Base-by-base conservation (phyloP, 2,113 vertebrate species). In the Dromaius novaehollandiae region DNA sequence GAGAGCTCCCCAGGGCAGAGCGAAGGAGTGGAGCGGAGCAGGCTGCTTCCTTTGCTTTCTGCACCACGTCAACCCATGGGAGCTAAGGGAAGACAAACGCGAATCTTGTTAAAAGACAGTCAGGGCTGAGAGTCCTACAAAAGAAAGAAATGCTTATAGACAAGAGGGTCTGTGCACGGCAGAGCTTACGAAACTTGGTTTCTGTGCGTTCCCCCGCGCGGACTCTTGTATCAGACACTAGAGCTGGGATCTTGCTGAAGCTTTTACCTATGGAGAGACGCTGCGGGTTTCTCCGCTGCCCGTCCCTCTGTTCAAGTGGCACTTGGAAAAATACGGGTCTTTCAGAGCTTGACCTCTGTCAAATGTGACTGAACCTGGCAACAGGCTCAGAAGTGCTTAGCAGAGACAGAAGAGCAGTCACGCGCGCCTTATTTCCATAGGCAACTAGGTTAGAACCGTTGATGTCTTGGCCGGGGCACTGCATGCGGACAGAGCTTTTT, bases 31-130 rank as follows among this genome's bases (percentile, higher is more conserved):
- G 73, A 84, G 78, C 2, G 1, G 80, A 83, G 55, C 18, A 90
- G 58, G 36, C 85, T 53, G 79, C 58, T 91, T 76, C 78, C 69
- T 87, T 83, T 66, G 66, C 85, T 79, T 68, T 82, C 60, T 71
- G 19, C 86, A 90, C 90, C 69, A 22, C 16, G 82, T 73, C 73
- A 84, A 63, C 48, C 51, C 86, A 69, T 55, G 69, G 93, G 92
- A 95, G 92, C 81, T 76, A 71, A 88, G 90, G 92, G 60, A 77
- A 93, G 68, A 71, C 46, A 78, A 73, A 64, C 24, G 86, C 82
- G 77, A 75, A 86, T 60, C 40, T 86, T 71, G 64, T 79, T 88
- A 75, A 89, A 93, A 90, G 66, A 32, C 5, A 56, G 66, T 68
- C 42, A 83, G 24, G 51, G 42, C 46, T 64, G 44, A 93, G 55